A percentile compares a stretch with the other conserved stretches of the same genome.
Evolutionary conservation across 30 jellyfish, hydroid and myxozoan species (phyloP).

Genomic region (Aurelia aurita): DNA sequence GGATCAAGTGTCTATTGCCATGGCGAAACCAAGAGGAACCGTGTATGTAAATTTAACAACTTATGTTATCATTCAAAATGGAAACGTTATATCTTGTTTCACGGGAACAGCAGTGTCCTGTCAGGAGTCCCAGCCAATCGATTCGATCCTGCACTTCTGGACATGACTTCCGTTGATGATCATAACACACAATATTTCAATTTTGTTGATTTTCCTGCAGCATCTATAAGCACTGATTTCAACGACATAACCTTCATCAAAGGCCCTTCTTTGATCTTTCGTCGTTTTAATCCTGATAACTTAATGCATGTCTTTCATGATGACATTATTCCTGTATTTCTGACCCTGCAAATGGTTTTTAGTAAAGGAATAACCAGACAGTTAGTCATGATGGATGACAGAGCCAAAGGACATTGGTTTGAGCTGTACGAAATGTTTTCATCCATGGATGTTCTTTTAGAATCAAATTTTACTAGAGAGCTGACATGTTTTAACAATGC

Average conservation of each 20-base stretch:
- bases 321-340: slow-evolving; percentile 81
- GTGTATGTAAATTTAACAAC: slow-evolving; percentile 79
- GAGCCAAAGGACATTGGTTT: slow-evolving; percentile 75
- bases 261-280: slow-evolving; percentile 58
- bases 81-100: slow-evolving; percentile 59
- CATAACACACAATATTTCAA: slow-evolving; percentile 86
- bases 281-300: slow-evolving; percentile 93
- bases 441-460: not conserved
- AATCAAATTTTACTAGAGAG: slow-evolving; percentile 33
- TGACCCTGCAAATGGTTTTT: slow-evolving; percentile 41
- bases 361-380: not conserved
- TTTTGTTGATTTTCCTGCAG: slow-evolving; percentile 72
- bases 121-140: slow-evolving; percentile 60
- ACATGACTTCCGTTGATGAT: slow-evolving; percentile 82
- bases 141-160: slow-evolving; percentile 81
- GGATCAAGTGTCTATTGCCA: slow-evolving; percentile 79
- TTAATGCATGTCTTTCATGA: slow-evolving; percentile 97
- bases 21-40: slow-evolving; percentile 59
- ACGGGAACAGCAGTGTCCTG: slow-evolving; percentile 67
- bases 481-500: slow-evolving; percentile 77
- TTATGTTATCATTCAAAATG: slow-evolving; percentile 64
- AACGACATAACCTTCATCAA: not conserved
- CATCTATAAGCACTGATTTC: slow-evolving; percentile 16
- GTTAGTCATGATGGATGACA: slow-evolving; percentile 82
- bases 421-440: slow-evolving; percentile 55